A percentile compares a stretch with the other conserved stretches of the same genome.
Conservation (phyloP, 2,797 vertebrate genomes). For the Sebastiscus albofasciatus region DNA sequence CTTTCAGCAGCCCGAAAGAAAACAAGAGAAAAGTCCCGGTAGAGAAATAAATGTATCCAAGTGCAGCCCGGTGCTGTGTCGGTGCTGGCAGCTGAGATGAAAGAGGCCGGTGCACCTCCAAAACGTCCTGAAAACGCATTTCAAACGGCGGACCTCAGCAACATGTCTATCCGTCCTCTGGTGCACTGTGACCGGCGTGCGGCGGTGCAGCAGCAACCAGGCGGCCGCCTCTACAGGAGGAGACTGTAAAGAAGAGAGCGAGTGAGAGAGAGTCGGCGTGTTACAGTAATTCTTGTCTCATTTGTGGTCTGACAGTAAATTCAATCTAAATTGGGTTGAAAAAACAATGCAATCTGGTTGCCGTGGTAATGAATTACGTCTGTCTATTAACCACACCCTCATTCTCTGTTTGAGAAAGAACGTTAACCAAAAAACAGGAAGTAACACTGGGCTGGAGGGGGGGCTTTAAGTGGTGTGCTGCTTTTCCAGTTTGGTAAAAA, state of each 20-base stretch:
- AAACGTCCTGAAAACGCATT: fast-evolving
- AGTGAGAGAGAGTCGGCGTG: too few species aligned
- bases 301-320: not conserved
- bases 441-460: not conserved
- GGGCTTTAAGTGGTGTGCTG: not conserved
- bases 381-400: not conserved
- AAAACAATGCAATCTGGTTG: not conserved
- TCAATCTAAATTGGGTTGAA: not conserved
- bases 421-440: not conserved
- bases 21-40: too few species aligned
- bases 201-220: too few species aligned
- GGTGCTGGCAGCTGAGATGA: fast-evolving
- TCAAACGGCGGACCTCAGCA: fast-evolving
- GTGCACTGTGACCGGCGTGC: too few species aligned
- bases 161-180: too few species aligned
- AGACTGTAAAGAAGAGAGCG: too few species aligned
- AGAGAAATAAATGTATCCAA: fast-evolving
- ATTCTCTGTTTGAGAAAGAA: not conserved
- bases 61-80: not conserved
- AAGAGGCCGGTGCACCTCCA: too few species aligned
- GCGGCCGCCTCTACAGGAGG: fast-evolving
- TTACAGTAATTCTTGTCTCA: not conserved
- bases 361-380: not conserved
- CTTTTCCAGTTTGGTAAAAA: constrained; percentile 1
- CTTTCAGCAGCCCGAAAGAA: too few species aligned